Evolutionary conservation across 2,797 vertebrate species (phyloP), one percentile per base, ranked within the genome.

Genomic region (Gymnopithys bicolor): DNA sequence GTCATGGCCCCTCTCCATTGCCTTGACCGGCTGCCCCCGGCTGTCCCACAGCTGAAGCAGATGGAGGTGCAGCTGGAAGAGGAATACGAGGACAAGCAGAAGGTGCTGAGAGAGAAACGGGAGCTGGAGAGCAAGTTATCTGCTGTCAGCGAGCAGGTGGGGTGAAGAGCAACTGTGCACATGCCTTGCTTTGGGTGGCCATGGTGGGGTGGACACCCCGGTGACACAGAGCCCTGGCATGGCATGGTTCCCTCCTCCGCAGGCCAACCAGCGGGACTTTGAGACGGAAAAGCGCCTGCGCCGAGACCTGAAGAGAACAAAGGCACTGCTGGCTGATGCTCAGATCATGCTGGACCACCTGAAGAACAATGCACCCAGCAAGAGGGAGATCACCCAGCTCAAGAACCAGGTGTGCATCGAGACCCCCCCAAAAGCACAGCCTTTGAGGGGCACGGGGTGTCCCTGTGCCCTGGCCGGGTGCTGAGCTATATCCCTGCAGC

Each of bases 291-390:
- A 99, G 83, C 98, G 99, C 56, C 97, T 99, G 80, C 98, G 98
- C 94, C 99, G 99, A 84, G 99, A 99, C 94, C 98, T 99, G 96
- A 99, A 99, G 97, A 99, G 99, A 94, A 99, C 99, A 8, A 99
- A 99, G 92, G 99, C 99, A 1, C 98, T 99, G 93, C 96, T 99
- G 93, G 99, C 98, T 0, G 99, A 99, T 0, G 99, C 99, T 2
- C 99, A 99, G 97, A 99, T 99, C 97, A 99, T 99, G 99, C 97
- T 99, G 97, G 99, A 99, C 96, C 99, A 99, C 98, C 98, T 99
- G 76, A 99, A 99, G 97, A 99, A 99, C 98, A 99, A 99, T 0
- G 99, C 99, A 0, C 99, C 99, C 88, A 99, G 99, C 98, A 99
- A 99, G 97, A 98, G 99, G 93, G 99, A 99, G 97, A 99, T 99